Percentiles rank a stretch among this genome's conserved stretches.
These are phyloP conservation scores for Forbesichthys papilliferus DNA, from an alignment of 2,113 vertebrate genomes.

Conservation along the genomic window DNA sequence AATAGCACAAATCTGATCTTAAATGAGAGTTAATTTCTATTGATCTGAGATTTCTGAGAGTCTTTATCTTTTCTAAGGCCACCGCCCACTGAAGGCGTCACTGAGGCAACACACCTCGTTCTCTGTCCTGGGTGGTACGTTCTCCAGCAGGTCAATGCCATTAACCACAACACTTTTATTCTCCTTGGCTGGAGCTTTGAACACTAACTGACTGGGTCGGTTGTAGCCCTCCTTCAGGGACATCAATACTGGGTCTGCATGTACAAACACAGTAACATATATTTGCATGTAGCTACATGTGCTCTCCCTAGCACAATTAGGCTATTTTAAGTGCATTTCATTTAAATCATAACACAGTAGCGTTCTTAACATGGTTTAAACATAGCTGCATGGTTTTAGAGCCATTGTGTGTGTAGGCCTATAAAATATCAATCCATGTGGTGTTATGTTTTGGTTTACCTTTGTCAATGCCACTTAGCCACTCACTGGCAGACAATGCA, in stretches of 20 bases:
- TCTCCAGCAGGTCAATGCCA: constrained; percentile 93
- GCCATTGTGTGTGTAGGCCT: no score
- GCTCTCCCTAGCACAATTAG: no score
- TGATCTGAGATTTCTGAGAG: no score
- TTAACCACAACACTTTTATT: constrained; percentile 93
- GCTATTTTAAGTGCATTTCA: no score
- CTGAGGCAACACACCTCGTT: constrained; percentile 80
- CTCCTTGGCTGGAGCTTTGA: constrained; percentile 89
- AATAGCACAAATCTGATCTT: no score
- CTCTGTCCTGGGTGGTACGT: constrained; percentile 93
- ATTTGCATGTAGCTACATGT: no score
- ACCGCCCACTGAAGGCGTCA: no score
- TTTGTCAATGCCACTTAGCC: constrained; percentile 92
- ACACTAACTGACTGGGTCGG: constrained; percentile 84
- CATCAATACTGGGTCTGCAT: constrained; percentile 90
- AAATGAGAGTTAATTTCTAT: no score
- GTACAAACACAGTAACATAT: constrained; percentile 16
- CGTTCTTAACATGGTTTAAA: no score
- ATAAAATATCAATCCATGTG: not conserved
- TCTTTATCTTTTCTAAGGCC: no score
- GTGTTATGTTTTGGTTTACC: constrained; percentile 68
- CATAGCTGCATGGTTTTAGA: no score
- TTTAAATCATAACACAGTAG: no score
- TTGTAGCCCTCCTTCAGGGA: constrained; percentile 94
- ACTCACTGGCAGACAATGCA: constrained; percentile 87